phyloP scores from a whole-genome alignment of 2,888 invertebrate genomes.

The Chymomyza procnemis region DNA sequence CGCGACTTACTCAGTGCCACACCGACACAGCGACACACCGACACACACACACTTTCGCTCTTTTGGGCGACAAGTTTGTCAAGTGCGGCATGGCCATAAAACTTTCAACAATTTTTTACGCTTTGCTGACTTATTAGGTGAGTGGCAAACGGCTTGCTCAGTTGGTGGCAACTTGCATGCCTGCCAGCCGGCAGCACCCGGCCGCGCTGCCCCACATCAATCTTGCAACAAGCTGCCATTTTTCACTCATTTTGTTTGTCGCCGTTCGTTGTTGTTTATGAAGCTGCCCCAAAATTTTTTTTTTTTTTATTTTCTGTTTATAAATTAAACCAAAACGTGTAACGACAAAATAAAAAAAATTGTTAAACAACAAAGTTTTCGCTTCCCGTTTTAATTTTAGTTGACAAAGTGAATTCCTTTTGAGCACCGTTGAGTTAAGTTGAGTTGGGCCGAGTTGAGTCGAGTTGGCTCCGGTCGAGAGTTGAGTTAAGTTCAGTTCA shows the following conservation, averaged over 20 bases:
- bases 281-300: background rate
- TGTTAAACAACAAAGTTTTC: slow-evolving; percentile 5
- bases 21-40: background rate
- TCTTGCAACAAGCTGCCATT: background rate
- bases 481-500: slow-evolving; percentile 10
- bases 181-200: background rate
- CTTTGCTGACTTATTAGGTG: slow-evolving; percentile 45
- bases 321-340: background rate
- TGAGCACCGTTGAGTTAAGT: background rate
- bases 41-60: background rate
- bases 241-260: background rate
- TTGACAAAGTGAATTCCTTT: slow-evolving; percentile 37
- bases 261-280: slow-evolving; percentile 6
- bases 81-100: slow-evolving; percentile 39
- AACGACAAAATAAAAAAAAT: background rate
- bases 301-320: background rate
- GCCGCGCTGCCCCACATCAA: background rate
- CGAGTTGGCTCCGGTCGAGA: slow-evolving; percentile 20
- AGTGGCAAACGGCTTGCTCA: slow-evolving; percentile 21
- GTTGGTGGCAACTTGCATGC: background rate
- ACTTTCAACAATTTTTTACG: slow-evolving; percentile 43
- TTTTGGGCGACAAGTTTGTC: slow-evolving; percentile 18
- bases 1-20: background rate
- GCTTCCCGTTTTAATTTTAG: slow-evolving; percentile 39
- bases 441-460: background rate